Conservation (phyloP, 2,797 vertebrate genomes). For the Sebastiscus albofasciatus region DNA sequence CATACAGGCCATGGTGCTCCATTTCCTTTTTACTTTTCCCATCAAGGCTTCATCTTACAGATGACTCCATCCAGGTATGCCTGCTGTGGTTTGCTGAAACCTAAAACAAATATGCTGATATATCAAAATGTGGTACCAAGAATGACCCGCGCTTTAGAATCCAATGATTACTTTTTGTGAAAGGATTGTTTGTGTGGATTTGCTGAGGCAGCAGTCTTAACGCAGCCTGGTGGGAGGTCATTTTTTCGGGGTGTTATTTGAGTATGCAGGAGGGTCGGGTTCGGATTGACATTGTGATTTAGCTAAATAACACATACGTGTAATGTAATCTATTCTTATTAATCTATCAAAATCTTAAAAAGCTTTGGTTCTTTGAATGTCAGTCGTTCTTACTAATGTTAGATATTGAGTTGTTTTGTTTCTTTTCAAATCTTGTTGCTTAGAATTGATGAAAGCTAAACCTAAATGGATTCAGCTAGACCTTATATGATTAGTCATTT, state of each 20-base stretch:
- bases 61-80: background rate
- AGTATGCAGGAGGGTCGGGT: background rate
- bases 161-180: constrained; percentile 1
- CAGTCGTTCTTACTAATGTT: background rate
- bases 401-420: background rate
- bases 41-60: constrained; percentile 3
- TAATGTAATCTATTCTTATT: background rate
- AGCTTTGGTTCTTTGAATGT: background rate
- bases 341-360: background rate
- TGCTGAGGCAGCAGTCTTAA: background rate
- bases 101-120: background rate
- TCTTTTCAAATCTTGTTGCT: background rate
- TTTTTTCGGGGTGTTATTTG: background rate
- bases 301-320: background rate
- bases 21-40: background rate
- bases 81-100: constrained; percentile 1
- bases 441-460: background rate
- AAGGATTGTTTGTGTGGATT: background rate
- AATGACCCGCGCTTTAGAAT: background rate
- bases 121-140: background rate
- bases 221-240: background rate
- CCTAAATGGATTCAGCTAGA: background rate
- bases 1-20: background rate
- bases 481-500: background rate
- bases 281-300: background rate